phyloP scores from a whole-genome alignment of 2,797 vertebrate species.

The Paedocypris micromegethes region DNA sequence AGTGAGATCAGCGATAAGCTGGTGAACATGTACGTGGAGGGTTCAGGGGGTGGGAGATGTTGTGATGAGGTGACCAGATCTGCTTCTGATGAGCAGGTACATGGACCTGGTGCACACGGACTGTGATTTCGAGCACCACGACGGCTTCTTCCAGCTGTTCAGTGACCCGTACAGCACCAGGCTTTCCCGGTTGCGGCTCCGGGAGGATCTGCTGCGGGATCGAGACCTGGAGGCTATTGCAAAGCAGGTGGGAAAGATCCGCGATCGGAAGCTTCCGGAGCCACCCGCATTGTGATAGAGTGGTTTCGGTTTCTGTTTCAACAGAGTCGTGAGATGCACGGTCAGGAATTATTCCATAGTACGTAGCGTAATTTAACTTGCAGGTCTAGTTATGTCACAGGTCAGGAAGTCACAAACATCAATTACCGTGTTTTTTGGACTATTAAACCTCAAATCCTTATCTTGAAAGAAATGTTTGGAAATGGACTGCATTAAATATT shows the following conservation, averaged over 20 bases:
- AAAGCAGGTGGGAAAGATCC: conserved; percentile 76
- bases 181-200: conserved; percentile 85
- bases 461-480: no score
- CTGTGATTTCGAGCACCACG: conserved; percentile 84
- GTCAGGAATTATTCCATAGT: no score
- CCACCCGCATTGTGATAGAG: no score
- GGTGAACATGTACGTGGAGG: conserved; percentile 80
- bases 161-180: conserved; percentile 90
- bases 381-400: no score
- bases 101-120: conserved; percentile 90
- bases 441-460: no score
- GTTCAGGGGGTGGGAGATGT: not conserved
- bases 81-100: conserved; percentile 67
- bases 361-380: no score
- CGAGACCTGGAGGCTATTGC: conserved; percentile 90
- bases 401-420: no score
- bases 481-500: no score
- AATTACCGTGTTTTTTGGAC: no score
- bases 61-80: not conserved
- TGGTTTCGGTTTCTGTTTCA: not conserved
- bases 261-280: not conserved
- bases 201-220: conserved; percentile 86
- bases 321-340: no score
- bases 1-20: conserved; percentile 97
- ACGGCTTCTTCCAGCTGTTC: conserved; percentile 94